A percentile compares a stretch with the other conserved stretches of the same genome.
Conservation (phyloP, 2,888 invertebrate species). For the Drosophila mayaguana region DNA sequence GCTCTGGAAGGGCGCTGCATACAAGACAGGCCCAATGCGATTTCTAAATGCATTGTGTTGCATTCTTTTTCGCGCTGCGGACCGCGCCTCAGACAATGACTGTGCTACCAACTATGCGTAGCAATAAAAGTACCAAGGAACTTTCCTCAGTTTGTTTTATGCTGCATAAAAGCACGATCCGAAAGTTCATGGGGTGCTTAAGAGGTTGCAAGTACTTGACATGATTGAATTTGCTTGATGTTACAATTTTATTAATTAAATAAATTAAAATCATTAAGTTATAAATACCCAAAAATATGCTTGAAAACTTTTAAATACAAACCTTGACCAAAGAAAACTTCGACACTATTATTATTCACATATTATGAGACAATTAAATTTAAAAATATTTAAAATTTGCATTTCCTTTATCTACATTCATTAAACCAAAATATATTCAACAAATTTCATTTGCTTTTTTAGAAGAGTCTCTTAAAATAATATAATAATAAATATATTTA, state of each 20-base stretch:
- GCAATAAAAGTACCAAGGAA: conserved; percentile 56
- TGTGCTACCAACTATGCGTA: conserved; percentile 41
- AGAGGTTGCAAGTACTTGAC: not conserved
- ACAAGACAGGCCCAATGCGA: conserved; percentile 23
- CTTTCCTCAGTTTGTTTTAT: conserved; percentile 38
- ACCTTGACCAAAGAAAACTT: too few species aligned
- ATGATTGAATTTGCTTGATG: not conserved
- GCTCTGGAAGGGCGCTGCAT: not conserved
- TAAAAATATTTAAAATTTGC: too few species aligned
- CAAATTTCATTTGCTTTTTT: too few species aligned
- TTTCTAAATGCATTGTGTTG: conserved; percentile 67
- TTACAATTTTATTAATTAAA: not conserved
- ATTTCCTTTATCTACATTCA: too few species aligned
- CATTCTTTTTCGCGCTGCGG: conserved; percentile 39
- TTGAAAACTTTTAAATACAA: too few species aligned
- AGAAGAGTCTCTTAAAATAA: too few species aligned
- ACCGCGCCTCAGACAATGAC: conserved; percentile 14
- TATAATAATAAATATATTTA: too few species aligned
- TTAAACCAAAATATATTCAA: too few species aligned
- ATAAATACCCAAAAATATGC: too few species aligned
- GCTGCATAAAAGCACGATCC: conserved; percentile 17
- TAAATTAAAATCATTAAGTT: too few species aligned
- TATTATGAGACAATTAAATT: too few species aligned
- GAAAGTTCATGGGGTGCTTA: not conserved
- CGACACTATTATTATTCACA: too few species aligned